Base-by-base conservation (phyloP, 2,888 invertebrate genomes). In the Pyrgus malvae region DNA sequence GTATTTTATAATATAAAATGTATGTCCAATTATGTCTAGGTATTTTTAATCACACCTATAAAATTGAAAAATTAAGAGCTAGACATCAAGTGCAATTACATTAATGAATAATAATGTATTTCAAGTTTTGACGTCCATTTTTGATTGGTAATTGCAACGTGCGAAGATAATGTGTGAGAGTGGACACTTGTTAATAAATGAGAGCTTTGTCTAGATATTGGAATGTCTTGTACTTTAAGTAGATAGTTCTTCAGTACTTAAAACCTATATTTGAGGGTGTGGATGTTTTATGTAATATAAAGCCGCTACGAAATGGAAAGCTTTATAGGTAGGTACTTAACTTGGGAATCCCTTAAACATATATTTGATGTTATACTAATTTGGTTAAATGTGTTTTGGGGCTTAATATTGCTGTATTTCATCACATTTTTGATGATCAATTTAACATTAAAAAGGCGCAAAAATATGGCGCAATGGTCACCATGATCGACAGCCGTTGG, bases 41-140 rank as follows among this genome's bases (percentile, higher is more conserved):
- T 68, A 63, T 61, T 60, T 69, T 68, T 69, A 64, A 67, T 66
- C 59, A 67, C 65, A 67, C 57, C 66, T 62, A 63, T 67, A 63
- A 14, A 63, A 71, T 71, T 74, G 72, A 70, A 72, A 72, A 68
- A 63, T 68, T 66, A 65, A 70, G 74, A 80, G 74, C 71, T 72
- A 72, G 59, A 67, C 59, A 76, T 76, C 76, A 88, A 88, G 86
- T 88, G 88, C 87, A 83, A 87, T 87, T 87, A 86, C 79, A 74
- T 75, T 70, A 66, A 61, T 62, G 60, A 76, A 73, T 72, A 74
- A 75, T 75, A 72, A 72, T 74, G 64, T 70, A 76, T 73, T 76
- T 70, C 70, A 75, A 76, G 68, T 66, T 56, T 50, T 70, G 72
- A 62, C 80, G 85, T 86, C 86, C 86, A 86, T 85, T 82, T 78